These are phyloP conservation scores for Knipowitschia caucasica DNA, from an alignment of 2,797 vertebrate species.

Conservation along the genomic window DNA sequence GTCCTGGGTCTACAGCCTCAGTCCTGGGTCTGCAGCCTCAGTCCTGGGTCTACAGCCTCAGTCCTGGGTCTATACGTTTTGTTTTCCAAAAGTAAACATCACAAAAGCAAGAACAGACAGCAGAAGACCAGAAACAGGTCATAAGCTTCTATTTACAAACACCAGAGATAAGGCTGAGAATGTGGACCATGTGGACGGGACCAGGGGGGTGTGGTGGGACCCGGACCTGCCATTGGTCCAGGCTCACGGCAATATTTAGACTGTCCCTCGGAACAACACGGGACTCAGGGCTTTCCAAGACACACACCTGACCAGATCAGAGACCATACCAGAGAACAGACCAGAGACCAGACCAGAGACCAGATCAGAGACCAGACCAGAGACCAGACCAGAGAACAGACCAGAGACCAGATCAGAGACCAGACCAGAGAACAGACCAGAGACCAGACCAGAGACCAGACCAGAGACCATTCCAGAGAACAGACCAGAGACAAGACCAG, in stretches of 20 bases:
- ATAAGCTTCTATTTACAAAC: conserved; percentile 6
- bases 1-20: too few species aligned
- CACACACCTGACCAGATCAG: conserved; percentile 1
- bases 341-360: not conserved
- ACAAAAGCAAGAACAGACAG: too few species aligned
- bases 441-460: too few species aligned
- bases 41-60: too few species aligned
- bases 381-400: not conserved
- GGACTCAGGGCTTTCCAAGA: conserved; percentile 30
- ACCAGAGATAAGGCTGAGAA: conserved; percentile 5
- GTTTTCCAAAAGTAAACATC: too few species aligned
- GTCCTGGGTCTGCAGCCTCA: too few species aligned
- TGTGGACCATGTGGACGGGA: not conserved
- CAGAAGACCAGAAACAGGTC: conserved; percentile 19
- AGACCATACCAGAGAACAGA: not conserved
- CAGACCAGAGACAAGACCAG: too few species aligned
- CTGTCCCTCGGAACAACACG: conserved; percentile 52
- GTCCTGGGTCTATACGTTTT: too few species aligned
- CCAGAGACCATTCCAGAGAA: too few species aligned
- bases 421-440: too few species aligned
- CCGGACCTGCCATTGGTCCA: conserved; percentile 58
- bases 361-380: too few species aligned
- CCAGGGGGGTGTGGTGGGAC: conserved; percentile 50
- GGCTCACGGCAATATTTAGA: conserved; percentile 49
- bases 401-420: too few species aligned